phyloP scores from a whole-genome alignment of 2,888 invertebrate species.

The Drosophila putrida region DNA sequence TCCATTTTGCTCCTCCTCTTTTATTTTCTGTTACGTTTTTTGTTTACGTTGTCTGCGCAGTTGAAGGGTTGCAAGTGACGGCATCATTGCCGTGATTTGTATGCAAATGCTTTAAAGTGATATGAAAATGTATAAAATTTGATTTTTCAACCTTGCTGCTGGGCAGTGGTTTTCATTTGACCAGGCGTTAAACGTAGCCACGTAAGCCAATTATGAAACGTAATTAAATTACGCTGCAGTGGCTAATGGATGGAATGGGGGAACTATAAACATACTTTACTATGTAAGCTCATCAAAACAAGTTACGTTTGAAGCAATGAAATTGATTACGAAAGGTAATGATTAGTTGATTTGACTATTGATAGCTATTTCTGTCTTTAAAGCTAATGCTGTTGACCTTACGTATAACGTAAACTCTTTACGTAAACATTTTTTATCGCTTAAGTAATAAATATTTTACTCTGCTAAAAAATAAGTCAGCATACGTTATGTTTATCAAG shows the following conservation, averaged over 20 bases:
- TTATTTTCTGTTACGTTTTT: slow-evolving; percentile 11
- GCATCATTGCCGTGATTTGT: slow-evolving; percentile 58
- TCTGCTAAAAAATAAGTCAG: too few species aligned
- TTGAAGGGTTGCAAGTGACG: slow-evolving; percentile 68
- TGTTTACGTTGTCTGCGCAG: slow-evolving; percentile 47
- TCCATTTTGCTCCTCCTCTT: slow-evolving; percentile 25
- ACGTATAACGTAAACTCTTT: slow-evolving; percentile 8
- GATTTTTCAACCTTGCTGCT: slow-evolving; percentile 47
- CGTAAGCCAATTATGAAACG: slow-evolving; percentile 67
- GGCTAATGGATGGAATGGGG: too few species aligned
- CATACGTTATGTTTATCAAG: too few species aligned
- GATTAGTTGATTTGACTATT: not conserved
- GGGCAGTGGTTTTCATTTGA: slow-evolving; percentile 22
- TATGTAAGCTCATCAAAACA: not conserved
- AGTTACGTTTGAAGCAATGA: not conserved
- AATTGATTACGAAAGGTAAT: not conserved
- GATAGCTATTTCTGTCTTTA: not conserved
- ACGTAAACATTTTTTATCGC: not conserved
- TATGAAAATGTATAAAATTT: slow-evolving; percentile 51
- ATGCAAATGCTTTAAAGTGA: slow-evolving; percentile 61
- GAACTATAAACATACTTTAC: not conserved
- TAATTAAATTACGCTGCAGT: slow-evolving; percentile 63
- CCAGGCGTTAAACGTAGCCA: slow-evolving; percentile 44
- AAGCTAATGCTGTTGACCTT: not conserved
- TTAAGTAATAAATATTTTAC: too few species aligned